Evolutionary conservation across 2,888 invertebrate species (phyloP).

Genomic region (Altica lythri): DNA sequence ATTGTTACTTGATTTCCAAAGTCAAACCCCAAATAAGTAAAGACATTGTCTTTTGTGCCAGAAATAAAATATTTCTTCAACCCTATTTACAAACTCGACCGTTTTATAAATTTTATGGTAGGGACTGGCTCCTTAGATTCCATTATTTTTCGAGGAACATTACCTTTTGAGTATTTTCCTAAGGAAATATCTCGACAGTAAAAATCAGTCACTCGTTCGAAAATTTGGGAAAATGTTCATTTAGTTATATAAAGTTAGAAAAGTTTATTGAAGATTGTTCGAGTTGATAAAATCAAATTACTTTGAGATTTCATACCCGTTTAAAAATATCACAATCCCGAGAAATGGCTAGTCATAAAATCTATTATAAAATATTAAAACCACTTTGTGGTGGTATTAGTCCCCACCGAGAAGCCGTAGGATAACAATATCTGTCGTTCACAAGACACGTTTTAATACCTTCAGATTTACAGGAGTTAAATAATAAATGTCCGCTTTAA

Average conservation of each 20-base stretch:
- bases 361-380: slow-evolving; percentile 21
- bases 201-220: slow-evolving; percentile 25
- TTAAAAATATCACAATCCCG: slow-evolving; percentile 17
- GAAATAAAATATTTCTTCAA: slow-evolving; percentile 27
- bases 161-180: slow-evolving; percentile 25
- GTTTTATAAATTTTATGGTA: slow-evolving; percentile 26
- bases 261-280: slow-evolving; percentile 22
- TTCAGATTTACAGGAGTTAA: no score
- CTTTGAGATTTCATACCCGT: slow-evolving; percentile 18
- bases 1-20: slow-evolving; percentile 35
- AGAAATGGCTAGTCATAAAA: slow-evolving; percentile 13
- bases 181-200: slow-evolving; percentile 22
- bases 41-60: slow-evolving; percentile 30
- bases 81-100: slow-evolving; percentile 31
- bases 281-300: slow-evolving; percentile 24
- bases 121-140: slow-evolving; percentile 20
- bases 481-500: no score
- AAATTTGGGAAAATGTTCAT: slow-evolving; percentile 24
- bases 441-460: slow-evolving; percentile 9
- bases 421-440: slow-evolving; percentile 7
- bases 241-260: slow-evolving; percentile 19
- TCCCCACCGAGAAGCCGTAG: not conserved
- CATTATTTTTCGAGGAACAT: slow-evolving; percentile 26
- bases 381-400: slow-evolving; percentile 12
- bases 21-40: slow-evolving; percentile 28